These are phyloP conservation scores for Protobothrops flavoviridis DNA, from an alignment of 2,113 vertebrate genomes.

Conservation along the genomic window DNA sequence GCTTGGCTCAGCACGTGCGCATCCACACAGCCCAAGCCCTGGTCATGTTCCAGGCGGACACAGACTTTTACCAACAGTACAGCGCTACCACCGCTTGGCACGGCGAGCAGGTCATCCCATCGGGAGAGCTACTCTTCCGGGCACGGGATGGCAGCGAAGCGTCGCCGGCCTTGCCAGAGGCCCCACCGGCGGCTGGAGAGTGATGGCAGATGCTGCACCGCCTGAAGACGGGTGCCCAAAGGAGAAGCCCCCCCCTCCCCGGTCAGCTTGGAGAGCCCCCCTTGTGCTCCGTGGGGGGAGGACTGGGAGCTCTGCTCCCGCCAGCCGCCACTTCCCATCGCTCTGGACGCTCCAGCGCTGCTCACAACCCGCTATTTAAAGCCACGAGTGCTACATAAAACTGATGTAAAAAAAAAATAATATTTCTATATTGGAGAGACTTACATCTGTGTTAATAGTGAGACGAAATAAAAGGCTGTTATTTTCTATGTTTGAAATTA, in stretches of 20 bases:
- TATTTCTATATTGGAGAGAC: conserved; percentile 47
- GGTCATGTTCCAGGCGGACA: conserved; percentile 97
- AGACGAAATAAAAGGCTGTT: conserved; percentile 71
- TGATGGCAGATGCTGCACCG: not conserved
- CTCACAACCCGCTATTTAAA: conserved; percentile 34
- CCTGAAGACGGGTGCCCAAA: not conserved
- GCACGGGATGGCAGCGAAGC: conserved; percentile 62
- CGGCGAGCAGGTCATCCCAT: conserved; percentile 84
- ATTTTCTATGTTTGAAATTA: conserved; percentile 67
- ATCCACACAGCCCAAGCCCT: conserved; percentile 97
- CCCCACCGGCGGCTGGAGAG: conserved; percentile 8
- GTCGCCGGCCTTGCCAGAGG: conserved; percentile 40
- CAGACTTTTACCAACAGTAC: conserved; percentile 95
- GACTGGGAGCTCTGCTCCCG: conserved; percentile 1
- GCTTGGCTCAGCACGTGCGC: conserved; percentile 92
- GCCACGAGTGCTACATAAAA: not conserved
- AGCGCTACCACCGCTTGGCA: conserved; percentile 79
- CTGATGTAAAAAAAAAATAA: conserved; percentile 39
- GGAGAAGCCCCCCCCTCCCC: not conserved
- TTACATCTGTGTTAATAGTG: conserved; percentile 25
- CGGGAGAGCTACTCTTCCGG: conserved; percentile 83
- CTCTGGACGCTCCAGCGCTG: no score
- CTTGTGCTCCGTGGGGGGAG: not conserved
- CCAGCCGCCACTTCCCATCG: not conserved
- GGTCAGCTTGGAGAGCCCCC: no score